These are phyloP conservation scores for Pocillopora damicornis DNA, from an alignment of 64 coral and sea anemone genomes.

Conservation along the genomic window DNA sequence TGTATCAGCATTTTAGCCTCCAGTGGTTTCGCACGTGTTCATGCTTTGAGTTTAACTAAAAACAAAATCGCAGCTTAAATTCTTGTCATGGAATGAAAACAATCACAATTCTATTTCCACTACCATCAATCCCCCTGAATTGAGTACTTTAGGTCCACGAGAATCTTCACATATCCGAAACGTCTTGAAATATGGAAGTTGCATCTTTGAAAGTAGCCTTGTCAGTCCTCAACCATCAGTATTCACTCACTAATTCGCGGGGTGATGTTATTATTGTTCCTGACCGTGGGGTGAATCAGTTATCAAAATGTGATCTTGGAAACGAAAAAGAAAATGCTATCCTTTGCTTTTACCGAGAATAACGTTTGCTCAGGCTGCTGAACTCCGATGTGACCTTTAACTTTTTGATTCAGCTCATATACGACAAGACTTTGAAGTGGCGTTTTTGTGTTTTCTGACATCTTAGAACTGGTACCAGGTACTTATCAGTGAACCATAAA, in stretches of 20 bases:
- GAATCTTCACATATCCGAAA: too few species aligned
- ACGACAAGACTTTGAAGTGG: not conserved
- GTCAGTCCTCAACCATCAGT: not conserved
- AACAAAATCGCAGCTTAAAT: too few species aligned
- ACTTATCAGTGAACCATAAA: conserved; percentile 22
- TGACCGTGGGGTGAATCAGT: not conserved
- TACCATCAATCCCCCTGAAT: too few species aligned
- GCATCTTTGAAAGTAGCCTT: conserved; percentile 35
- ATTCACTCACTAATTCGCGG: not conserved
- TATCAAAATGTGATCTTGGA: not conserved
- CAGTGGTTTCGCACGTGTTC: too few species aligned
- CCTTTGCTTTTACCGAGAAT: not conserved
- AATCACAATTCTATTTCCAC: too few species aligned
- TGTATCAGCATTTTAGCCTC: too few species aligned
- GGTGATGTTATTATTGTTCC: not conserved
- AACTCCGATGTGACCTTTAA: not conserved
- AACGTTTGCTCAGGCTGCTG: not conserved
- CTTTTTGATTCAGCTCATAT: not conserved
- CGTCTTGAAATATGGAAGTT: not conserved
- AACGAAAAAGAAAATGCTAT: not conserved
- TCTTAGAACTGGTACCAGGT: not conserved
- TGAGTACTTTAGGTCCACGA: not conserved
- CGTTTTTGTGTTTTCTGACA: not conserved
- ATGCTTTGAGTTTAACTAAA: too few species aligned
- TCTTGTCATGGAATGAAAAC: too few species aligned